Evolutionary conservation across 2,113 vertebrate species (phyloP).

Genomic region (Saimiri boliviensis): DNA sequence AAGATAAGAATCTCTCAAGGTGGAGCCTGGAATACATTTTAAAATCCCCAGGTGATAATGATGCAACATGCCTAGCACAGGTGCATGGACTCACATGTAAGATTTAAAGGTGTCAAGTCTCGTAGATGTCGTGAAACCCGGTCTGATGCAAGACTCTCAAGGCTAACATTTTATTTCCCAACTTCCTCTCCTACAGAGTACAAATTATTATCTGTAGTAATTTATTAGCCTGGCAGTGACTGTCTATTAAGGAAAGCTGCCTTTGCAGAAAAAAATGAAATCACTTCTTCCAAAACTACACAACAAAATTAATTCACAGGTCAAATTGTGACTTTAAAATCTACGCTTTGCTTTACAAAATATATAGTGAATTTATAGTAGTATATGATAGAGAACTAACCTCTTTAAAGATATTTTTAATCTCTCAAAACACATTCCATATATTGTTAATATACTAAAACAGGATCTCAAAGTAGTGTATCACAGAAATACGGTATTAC

Average conservation of each 20-base stretch:
- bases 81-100: not conserved
- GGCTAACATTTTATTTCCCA: slow-evolving; percentile 55
- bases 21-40: not conserved
- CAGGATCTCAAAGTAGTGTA: not conserved
- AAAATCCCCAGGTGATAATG: not conserved
- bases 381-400: not conserved
- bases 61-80: not conserved
- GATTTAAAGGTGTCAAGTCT: not conserved
- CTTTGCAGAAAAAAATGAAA: not conserved
- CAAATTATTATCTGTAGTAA: not conserved
- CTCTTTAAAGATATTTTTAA: not conserved
- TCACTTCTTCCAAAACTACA: not conserved
- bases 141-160: slow-evolving; percentile 6
- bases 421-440: not conserved
- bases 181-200: not conserved
- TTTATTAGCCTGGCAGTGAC: not conserved
- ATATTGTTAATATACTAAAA: not conserved
- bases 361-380: not conserved
- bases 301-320: not conserved
- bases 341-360: not conserved
- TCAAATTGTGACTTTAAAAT: not conserved
- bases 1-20: not conserved
- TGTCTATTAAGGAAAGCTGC: not conserved
- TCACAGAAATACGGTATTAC: not conserved
- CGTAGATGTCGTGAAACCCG: not conserved